Evolutionary conservation across 1,140 invertebrate species (phyloP).

Genomic region (Aethina tumida): DNA sequence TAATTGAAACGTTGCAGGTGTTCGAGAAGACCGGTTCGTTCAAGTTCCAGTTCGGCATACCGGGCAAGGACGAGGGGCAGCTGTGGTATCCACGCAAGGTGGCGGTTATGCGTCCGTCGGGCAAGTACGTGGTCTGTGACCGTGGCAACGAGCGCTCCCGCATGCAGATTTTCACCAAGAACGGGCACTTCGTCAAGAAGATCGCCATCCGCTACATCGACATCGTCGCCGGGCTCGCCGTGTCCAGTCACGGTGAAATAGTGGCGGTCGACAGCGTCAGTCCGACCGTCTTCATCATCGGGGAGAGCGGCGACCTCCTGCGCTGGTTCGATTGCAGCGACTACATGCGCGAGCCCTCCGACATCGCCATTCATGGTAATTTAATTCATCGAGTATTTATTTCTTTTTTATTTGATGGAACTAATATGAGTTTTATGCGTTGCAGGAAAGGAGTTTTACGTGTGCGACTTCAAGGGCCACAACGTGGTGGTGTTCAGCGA

Average conservation of each 20-base stretch:
- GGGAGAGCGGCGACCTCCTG: constrained; percentile 79
- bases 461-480: constrained; percentile 96
- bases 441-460: constrained; percentile 87
- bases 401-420: constrained; percentile 4
- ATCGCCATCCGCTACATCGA: constrained; percentile 93
- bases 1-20: constrained; percentile 44
- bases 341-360: constrained; percentile 93
- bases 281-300: constrained; percentile 90
- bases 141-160: constrained; percentile 90
- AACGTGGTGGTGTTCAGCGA: constrained; percentile 93
- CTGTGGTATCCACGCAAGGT: constrained; percentile 95
- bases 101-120: constrained; percentile 76
- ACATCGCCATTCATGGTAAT: constrained; percentile 86
- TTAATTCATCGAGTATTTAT: constrained; percentile 6
- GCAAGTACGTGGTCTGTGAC: constrained; percentile 93
- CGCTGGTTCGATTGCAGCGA: constrained; percentile 96
- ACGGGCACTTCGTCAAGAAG: constrained; percentile 81
- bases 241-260: constrained; percentile 82
- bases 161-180: constrained; percentile 92
- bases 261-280: constrained; percentile 96
- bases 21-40: constrained; percentile 84
- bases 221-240: constrained; percentile 92
- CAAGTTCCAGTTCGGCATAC: constrained; percentile 81
- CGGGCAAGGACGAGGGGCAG: constrained; percentile 90
- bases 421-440: constrained; percentile 21